Evolutionary conservation across 2,797 vertebrate species (phyloP).

Genomic region (Momotus momota): DNA sequence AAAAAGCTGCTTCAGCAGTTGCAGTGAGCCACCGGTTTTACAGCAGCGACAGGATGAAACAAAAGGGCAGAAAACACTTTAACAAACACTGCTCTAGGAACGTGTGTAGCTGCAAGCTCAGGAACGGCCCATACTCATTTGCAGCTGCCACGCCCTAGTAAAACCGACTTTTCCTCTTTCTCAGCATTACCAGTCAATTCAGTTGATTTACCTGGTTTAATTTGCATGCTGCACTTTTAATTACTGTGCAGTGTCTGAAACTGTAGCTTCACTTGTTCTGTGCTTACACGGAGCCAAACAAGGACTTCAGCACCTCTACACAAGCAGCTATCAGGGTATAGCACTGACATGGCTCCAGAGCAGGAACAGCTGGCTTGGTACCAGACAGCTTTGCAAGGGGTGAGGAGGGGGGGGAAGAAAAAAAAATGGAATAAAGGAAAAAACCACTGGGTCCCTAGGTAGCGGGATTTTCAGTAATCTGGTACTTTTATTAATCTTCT

Average conservation of each 20-base stretch:
- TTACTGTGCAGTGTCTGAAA: constrained; percentile 43
- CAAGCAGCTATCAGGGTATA: not conserved
- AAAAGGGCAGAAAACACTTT: constrained; percentile 1
- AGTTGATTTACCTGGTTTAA: constrained; percentile 69
- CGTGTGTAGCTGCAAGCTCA: not conserved
- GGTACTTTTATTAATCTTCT: constrained; percentile 66
- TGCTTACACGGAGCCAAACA: not conserved
- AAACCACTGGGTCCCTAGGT: constrained; percentile 12
- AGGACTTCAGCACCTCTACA: too few relatives aligned
- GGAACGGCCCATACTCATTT: constrained; percentile 11
- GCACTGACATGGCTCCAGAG: not conserved
- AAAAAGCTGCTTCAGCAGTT: not conserved
- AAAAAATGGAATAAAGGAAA: not conserved
- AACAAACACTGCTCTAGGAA: not conserved
- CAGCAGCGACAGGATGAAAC: not conserved
- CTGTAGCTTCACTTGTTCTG: not conserved
- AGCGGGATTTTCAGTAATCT: constrained; percentile 66
- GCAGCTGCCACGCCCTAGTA: constrained; percentile 51
- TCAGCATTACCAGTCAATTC: constrained; percentile 60
- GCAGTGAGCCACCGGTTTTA: not conserved
- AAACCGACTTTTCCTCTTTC: constrained; percentile 35
- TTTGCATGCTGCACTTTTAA: constrained; percentile 68
- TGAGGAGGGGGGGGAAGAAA: not conserved
- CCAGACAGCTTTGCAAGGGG: not conserved
- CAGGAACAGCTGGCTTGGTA: constrained; percentile 16